Evolutionary conservation across 1,140 invertebrate genomes (phyloP).

Genomic region (Coenobita brevimanus): DNA sequence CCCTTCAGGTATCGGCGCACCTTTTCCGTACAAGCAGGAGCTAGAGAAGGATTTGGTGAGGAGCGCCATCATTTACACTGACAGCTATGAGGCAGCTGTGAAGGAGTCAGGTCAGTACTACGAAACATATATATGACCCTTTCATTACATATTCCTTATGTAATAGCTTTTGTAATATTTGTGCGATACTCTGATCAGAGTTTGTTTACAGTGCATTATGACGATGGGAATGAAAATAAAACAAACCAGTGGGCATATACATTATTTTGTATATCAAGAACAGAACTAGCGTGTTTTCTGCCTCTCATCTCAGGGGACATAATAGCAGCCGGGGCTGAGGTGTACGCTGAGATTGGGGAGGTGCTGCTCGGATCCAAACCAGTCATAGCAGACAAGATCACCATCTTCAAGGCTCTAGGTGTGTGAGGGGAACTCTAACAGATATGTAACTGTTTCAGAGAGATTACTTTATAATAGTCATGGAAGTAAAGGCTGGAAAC

Average conservation of each 20-base stretch:
- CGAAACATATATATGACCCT: background rate
- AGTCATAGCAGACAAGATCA: conserved; percentile 70
- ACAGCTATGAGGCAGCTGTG: conserved; percentile 72
- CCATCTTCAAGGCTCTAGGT: conserved; percentile 74
- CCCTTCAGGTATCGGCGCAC: conserved; percentile 73
- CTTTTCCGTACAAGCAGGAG: conserved; percentile 72
- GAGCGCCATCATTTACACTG: conserved; percentile 72
- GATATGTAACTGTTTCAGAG: background rate
- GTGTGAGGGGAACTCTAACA: conserved; percentile 26
- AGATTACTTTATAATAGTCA: too few species aligned
- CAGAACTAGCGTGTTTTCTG: too few species aligned
- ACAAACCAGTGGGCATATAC: too few species aligned
- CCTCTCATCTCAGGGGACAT: conserved; percentile 45
- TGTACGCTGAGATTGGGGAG: conserved; percentile 74
- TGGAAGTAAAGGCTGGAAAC: too few species aligned
- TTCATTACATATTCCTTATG: background rate
- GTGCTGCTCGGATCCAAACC: conserved; percentile 71
- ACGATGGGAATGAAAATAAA: too few species aligned
- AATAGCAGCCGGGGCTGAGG: conserved; percentile 48
- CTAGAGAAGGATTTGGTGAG: conserved; percentile 72
- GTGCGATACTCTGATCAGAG: background rate
- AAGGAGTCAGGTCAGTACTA: conserved; percentile 73
- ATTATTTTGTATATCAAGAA: too few species aligned
- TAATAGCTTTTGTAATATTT: background rate
- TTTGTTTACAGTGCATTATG: too few species aligned